Conservation (phyloP, 2,113 vertebrate species). For the Pithys albifrons region DNA sequence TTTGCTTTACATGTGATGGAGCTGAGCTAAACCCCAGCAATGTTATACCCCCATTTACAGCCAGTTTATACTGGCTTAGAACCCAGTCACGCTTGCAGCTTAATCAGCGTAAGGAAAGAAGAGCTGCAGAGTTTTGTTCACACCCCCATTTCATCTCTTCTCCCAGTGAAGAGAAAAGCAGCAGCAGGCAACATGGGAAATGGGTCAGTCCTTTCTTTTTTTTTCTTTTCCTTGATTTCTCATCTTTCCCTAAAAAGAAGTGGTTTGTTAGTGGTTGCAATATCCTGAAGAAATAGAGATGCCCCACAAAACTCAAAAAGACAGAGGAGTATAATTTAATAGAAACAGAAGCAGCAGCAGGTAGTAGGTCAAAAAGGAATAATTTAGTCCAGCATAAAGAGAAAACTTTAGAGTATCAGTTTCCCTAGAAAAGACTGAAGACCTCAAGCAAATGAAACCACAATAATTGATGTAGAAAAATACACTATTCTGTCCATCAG, state of each 20-base stretch:
- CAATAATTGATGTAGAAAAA: neutral
- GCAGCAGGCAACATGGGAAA: neutral
- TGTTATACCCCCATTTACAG: neutral
- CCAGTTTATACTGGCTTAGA: neutral
- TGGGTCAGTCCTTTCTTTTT: neutral
- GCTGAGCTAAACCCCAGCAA: neutral
- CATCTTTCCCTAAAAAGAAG: constrained; percentile 31
- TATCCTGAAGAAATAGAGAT: neutral
- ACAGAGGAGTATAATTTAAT: neutral
- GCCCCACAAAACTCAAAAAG: neutral
- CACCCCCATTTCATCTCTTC: neutral
- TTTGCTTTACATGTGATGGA: neutral
- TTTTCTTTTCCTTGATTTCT: neutral
- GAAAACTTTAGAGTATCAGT: neutral
- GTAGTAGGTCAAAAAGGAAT: neutral
- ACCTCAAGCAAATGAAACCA: neutral
- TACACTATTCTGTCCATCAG: neutral
- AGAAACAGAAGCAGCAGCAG: neutral
- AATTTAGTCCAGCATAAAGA: neutral
- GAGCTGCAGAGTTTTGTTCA: neutral
- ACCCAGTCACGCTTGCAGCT: neutral
- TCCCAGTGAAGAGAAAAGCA: neutral
- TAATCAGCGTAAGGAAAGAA: neutral
- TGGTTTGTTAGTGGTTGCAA: neutral
- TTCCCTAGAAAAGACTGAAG: neutral